Evolutionary conservation across 2,888 invertebrate species (phyloP), one percentile per base, ranked within the genome.

Genomic region (Cybosia mesomella): DNA sequence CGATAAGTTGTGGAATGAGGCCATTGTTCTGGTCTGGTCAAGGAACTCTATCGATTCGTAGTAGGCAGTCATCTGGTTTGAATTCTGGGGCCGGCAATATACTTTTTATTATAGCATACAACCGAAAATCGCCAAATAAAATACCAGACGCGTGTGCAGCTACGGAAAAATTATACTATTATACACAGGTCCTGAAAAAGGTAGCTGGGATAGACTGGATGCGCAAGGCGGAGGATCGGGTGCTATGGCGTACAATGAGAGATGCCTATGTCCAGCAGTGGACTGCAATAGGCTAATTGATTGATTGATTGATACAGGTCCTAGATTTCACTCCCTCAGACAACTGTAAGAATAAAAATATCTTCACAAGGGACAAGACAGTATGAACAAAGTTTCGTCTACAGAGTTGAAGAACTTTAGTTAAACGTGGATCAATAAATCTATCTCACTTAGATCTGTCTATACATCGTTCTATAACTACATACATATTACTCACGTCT

Each of bases 381-480:
- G 7, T 22, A 36, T 59, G n/a, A 39, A 21, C 5, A 3, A 34
- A 34, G 58, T n/a, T 34, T 32, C 34, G 21, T 34, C n/a, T 15
- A 15, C 15, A 22, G 36, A 39, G 76, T 83, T 82, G 81, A 84
- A 72, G 83, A 84, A 85, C 84, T 77, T 61, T 71, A 55, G 77
- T n/a, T 54, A 63, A 61, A 61, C 43, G 32, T 60, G 75, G 80
- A 81, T 84, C 80, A 78, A 80, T 81, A 74, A 32, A n/a, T 49
- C n/a, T 49, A n/a, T 49, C 49, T 49, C 49, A 49, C 49, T 49
- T n/a, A 49, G 49, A 18, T n/a, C 49, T 49, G 49, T 49, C 49
- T 49, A 49, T 7, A 49, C n/a, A 49, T 8, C n/a, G 49, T 49
- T n/a, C 1, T 43, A 5, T 18, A 43, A n/a, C 18, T 49, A 49